Conservation (phyloP, 2,113 vertebrate genomes). For the Capricornis sumatraensis region DNA sequence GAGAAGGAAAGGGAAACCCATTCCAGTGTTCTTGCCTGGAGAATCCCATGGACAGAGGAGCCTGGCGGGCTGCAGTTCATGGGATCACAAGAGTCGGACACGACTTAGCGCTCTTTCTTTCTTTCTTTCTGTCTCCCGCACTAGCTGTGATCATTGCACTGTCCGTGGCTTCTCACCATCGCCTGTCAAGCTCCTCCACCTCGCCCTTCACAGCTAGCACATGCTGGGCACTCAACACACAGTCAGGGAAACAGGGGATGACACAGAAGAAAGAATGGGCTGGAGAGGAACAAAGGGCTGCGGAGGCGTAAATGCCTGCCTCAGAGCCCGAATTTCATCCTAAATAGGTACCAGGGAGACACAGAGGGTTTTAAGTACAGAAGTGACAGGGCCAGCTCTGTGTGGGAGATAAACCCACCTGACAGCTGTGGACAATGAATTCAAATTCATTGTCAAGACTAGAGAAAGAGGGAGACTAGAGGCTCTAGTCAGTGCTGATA, state of each 20-base stretch:
- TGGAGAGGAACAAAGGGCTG: neutral
- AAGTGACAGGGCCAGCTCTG: neutral
- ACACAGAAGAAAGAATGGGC: rapidly evolving
- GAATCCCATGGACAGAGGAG: neutral
- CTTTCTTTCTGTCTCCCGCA: neutral
- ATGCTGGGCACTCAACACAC: rapidly evolving
- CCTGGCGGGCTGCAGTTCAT: neutral
- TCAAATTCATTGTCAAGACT: neutral
- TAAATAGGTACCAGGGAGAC: neutral
- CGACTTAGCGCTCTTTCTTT: rapidly evolving
- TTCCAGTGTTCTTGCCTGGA: neutral
- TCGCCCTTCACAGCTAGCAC: rapidly evolving
- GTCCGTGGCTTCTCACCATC: neutral
- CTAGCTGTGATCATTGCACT: rapidly evolving
- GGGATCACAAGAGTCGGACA: neutral
- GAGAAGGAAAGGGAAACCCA: neutral
- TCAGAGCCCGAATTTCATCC: neutral
- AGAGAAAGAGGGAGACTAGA: neutral
- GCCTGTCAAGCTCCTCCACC: no score
- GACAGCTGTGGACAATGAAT: neutral
- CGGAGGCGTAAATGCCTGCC: neutral
- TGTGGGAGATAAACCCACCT: neutral
- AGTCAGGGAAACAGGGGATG: no score
- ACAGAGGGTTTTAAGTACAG: no score
- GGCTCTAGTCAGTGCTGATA: neutral